phyloP scores from a whole-genome alignment of 2,113 vertebrate genomes.

The Numenius arquata region DNA sequence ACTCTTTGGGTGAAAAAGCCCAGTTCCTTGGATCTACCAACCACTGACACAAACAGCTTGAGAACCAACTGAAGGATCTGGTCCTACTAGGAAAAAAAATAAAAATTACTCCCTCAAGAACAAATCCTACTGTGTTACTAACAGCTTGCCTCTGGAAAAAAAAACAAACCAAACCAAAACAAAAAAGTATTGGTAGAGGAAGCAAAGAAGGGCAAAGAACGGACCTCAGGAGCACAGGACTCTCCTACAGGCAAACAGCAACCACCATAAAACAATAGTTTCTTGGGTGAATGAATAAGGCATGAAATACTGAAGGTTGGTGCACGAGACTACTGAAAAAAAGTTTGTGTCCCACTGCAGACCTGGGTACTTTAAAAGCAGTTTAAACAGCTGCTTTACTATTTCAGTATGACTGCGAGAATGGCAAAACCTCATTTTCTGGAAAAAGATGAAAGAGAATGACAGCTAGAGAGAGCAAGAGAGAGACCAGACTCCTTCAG shows the following conservation, averaged over 20 bases:
- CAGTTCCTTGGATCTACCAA: neutral
- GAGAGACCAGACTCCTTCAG: neutral
- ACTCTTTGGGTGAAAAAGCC: neutral
- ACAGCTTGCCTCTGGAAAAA: neutral
- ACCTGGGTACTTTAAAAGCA: neutral
- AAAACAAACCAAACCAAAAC: too few relatives aligned
- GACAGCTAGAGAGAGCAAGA: neutral
- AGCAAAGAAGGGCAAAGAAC: neutral
- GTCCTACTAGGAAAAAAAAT: neutral
- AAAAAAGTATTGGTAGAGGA: neutral
- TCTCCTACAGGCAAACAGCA: neutral
- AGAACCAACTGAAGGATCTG: neutral
- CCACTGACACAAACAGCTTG: neutral
- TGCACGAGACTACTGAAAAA: neutral
- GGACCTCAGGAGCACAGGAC: neutral
- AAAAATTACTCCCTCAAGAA: neutral
- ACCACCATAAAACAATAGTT: neutral
- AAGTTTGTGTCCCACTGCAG: neutral
- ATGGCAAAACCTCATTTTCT: neutral
- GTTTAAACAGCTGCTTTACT: neutral
- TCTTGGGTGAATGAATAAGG: neutral
- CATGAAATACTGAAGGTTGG: rapidly evolving
- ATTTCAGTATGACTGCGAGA: neutral
- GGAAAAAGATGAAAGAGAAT: neutral
- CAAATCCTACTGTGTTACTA: neutral